These are phyloP conservation scores for Portevinia maculata DNA, from an alignment of 2,888 invertebrate species.

Conservation along the genomic window DNA sequence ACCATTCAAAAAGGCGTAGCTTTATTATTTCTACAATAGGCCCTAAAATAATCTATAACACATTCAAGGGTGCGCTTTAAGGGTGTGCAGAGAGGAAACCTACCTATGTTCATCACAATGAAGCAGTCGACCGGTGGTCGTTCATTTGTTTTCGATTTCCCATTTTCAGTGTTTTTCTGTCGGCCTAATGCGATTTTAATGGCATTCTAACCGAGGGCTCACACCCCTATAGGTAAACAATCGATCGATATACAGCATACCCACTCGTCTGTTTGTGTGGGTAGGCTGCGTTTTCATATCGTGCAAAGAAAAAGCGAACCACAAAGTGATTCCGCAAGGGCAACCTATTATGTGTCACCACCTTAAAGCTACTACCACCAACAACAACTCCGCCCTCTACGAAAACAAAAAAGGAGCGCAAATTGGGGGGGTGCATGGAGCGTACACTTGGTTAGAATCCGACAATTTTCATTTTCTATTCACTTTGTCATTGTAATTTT, in stretches of 20 bases:
- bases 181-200: slow-evolving; percentile 72
- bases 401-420: slow-evolving; percentile 12
- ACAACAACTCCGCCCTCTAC: slow-evolving; percentile 43
- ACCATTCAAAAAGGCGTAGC: slow-evolving; percentile 42
- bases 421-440: slow-evolving; percentile 22
- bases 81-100: slow-evolving; percentile 57
- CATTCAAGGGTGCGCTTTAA: slow-evolving; percentile 67
- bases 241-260: slow-evolving; percentile 40
- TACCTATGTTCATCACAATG: slow-evolving; percentile 45
- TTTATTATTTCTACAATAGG: slow-evolving; percentile 2
- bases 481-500: slow-evolving; percentile 74
- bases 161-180: slow-evolving; percentile 53
- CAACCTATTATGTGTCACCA: slow-evolving; percentile 38
- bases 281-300: slow-evolving; percentile 34
- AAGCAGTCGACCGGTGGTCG: slow-evolving; percentile 50
- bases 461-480: slow-evolving; percentile 73
- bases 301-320: slow-evolving; percentile 11
- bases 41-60: slow-evolving; percentile 35
- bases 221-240: slow-evolving; percentile 65
- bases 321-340: slow-evolving; percentile 32
- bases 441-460: slow-evolving; percentile 42
- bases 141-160: slow-evolving; percentile 67
- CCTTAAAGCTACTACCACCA: slow-evolving; percentile 44
- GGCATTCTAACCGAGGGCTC: slow-evolving; percentile 61
- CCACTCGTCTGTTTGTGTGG: slow-evolving; percentile 8